Evolutionary conservation across 2,888 invertebrate genomes (phyloP), one percentile per base, ranked within the genome.

Genomic region (Cephus pulcher): DNA sequence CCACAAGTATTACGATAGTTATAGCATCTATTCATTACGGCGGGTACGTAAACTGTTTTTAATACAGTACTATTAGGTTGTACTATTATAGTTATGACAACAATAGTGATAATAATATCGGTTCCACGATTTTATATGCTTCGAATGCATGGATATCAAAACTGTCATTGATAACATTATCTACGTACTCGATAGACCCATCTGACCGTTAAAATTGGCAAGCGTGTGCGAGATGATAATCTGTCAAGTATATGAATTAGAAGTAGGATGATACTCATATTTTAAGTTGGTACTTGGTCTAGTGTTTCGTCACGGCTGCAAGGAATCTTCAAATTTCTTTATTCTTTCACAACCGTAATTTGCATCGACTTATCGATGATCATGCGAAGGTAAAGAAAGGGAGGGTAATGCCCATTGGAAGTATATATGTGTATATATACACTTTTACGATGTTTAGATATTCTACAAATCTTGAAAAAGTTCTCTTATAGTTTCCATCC

Each of bases 401-500:
- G 40, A 40, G 15, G 6, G 4, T 56, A 56, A 56, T 56, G 9
- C 9, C 23, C 9, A 56, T 23, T 23, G 56, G 9, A 23, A 56
- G 15, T 56, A 23, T 23, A 23, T 37, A 12, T 3, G 0, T 12
- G 11, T 37, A 12, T 35, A 11, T 37, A 12, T 56, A 23, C 9
- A 56, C 2, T 23, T 23, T 56, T 56, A 23, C 2, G 1, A 9
- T 23, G 9, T 1, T 23, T 9, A 56, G 56, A 23, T 9, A 56
- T 56, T 23, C 6, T 56, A 9, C 0, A 56, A 23, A 56, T 56
- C 23, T 56, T 56, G 23, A 56, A 2, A 15, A 56, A 56, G 2
- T 77, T 78, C 77, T 79, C 84, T 88, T 84, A 83, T 82, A 81
- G 82, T 81, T 85, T 69, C 78, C 84, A 84, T 81, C 84, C 85